Evolutionary conservation across 2,113 vertebrate species (phyloP).

Genomic region (Dromas ardeola): DNA sequence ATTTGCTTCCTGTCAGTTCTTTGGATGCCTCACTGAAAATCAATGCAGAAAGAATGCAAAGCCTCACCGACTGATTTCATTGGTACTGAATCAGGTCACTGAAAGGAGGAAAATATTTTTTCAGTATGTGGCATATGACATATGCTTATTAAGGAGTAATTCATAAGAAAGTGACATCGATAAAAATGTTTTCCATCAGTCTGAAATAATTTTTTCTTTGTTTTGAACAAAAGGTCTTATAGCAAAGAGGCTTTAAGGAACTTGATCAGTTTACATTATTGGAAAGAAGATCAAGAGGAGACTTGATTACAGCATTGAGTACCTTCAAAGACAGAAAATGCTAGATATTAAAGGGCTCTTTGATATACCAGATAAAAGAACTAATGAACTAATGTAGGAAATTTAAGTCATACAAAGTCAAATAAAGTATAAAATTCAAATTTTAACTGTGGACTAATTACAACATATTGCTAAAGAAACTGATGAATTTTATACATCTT

Average conservation of each 20-base stretch:
- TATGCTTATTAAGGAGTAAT: not conserved
- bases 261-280: not conserved
- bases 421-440: not conserved
- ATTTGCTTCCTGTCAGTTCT: not conserved
- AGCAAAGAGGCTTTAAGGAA: not conserved
- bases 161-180: not conserved
- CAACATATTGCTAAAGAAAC: not conserved
- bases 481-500: not conserved
- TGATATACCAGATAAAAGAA: not conserved
- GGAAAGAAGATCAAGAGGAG: not conserved
- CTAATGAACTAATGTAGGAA: not conserved
- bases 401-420: not conserved
- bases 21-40: not conserved
- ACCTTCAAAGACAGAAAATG: not conserved
- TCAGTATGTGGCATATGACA: not conserved
- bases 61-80: not conserved
- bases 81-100: not conserved
- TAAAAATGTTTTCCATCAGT: not conserved
- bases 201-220: not conserved
- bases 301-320: not conserved
- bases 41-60: not conserved
- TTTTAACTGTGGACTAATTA: not conserved
- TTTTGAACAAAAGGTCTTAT: not conserved
- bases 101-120: not conserved
- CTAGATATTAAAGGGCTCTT: not conserved